phyloP scores from a whole-genome alignment of 2,113 vertebrate genomes.

The Campylomormyrus numenius region DNA sequence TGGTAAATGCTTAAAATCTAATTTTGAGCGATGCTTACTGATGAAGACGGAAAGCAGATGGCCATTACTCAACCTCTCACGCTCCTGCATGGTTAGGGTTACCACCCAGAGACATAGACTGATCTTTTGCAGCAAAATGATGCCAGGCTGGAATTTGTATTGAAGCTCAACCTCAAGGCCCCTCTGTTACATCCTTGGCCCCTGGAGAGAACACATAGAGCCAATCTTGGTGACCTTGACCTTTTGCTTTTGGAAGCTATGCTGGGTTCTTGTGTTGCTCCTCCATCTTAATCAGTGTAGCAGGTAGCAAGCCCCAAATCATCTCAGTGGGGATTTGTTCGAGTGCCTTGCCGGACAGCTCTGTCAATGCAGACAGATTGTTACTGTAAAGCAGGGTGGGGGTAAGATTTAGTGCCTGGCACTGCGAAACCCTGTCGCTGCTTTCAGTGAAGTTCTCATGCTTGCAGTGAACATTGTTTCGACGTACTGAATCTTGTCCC shows the following conservation, averaged over 20 bases:
- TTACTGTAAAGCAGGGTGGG: slow-evolving; percentile 42
- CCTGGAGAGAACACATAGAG: background rate
- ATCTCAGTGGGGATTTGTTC: slow-evolving; percentile 36
- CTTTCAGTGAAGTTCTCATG: slow-evolving; percentile 24
- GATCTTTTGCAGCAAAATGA: slow-evolving; percentile 25
- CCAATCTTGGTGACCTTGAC: slow-evolving; percentile 33
- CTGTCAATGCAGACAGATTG: slow-evolving; percentile 44
- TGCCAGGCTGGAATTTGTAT: slow-evolving; percentile 14
- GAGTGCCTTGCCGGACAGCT: slow-evolving; percentile 22
- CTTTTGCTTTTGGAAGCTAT: slow-evolving; percentile 37
- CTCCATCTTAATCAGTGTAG: slow-evolving; percentile 44
- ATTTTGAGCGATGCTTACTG: slow-evolving; percentile 31
- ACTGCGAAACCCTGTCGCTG: slow-evolving; percentile 25
- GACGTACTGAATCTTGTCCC: slow-evolving; percentile 3
- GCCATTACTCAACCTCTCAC: slow-evolving; percentile 13
- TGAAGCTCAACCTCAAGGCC: background rate
- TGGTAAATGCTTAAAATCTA: slow-evolving; percentile 36
- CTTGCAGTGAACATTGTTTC: background rate
- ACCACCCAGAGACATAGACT: background rate
- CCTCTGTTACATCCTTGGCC: background rate
- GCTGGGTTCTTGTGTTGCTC: slow-evolving; percentile 39
- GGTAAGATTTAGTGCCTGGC: slow-evolving; percentile 40
- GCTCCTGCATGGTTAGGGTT: slow-evolving; percentile 17
- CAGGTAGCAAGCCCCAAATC: slow-evolving; percentile 32
- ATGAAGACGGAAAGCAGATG: slow-evolving; percentile 25